These are phyloP conservation scores for Triplophysa rosa DNA, from an alignment of 2,113 vertebrate genomes.

Conservation along the genomic window DNA sequence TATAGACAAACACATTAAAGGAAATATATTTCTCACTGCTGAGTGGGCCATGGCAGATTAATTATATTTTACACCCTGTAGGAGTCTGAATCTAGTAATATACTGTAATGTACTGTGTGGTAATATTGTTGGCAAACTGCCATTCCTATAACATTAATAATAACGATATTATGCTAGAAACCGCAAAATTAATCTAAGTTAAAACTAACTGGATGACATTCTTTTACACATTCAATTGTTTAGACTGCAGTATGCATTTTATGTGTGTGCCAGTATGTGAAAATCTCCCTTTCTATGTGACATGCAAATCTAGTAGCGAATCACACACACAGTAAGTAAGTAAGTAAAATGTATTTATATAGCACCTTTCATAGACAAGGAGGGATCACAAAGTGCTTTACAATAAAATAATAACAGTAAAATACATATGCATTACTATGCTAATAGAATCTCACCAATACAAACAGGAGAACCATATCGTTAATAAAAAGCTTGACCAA, in stretches of 20 bases:
- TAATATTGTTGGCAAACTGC: neutral
- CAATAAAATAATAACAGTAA: too few species aligned
- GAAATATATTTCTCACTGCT: neutral
- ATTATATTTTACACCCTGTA: neutral
- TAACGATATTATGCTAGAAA: too few species aligned
- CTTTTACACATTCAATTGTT: neutral
- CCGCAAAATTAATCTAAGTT: too few species aligned
- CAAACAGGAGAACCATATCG: too few species aligned
- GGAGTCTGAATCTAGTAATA: neutral
- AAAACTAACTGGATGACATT: neutral
- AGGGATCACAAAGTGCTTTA: too few species aligned
- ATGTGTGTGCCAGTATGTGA: slow-evolving; percentile 42
- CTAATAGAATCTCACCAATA: too few species aligned
- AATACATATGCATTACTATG: too few species aligned
- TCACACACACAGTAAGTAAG: neutral
- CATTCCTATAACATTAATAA: too few species aligned
- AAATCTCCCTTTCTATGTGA: slow-evolving; percentile 38
- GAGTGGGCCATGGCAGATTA: neutral
- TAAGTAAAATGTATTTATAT: too few species aligned
- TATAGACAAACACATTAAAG: neutral
- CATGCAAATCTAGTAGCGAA: slow-evolving; percentile 18
- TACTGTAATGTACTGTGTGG: neutral
- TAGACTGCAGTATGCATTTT: slow-evolving; percentile 30
- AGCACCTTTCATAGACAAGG: too few species aligned
- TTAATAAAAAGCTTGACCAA: too few species aligned